phyloP scores from a whole-genome alignment of 2,797 vertebrate species.

The Vipera latastei region DNA sequence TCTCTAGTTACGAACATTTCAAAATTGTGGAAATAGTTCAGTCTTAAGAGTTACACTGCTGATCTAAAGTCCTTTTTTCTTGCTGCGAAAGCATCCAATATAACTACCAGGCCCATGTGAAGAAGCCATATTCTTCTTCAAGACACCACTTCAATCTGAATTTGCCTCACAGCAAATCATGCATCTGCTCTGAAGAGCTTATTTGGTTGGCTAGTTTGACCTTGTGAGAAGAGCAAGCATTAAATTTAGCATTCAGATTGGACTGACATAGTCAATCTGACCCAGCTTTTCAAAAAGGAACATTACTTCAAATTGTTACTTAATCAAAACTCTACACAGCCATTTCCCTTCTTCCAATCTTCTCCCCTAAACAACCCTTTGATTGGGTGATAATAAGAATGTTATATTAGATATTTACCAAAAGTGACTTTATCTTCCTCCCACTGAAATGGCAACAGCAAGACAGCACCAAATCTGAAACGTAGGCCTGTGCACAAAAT shows the following conservation, averaged over 20 bases:
- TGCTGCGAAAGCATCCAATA: neutral
- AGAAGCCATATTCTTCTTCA: neutral
- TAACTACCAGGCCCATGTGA: neutral
- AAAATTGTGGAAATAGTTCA: neutral
- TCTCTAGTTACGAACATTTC: neutral
- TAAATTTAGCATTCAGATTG: neutral
- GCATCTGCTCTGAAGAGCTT: neutral
- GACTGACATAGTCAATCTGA: neutral
- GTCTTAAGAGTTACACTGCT: too few species aligned
- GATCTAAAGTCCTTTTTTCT: neutral
- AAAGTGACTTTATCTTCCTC: neutral
- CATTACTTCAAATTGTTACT: neutral
- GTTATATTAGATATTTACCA: neutral
- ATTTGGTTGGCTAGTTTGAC: neutral
- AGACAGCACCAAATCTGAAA: neutral
- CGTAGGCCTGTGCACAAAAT: neutral
- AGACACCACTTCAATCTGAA: neutral
- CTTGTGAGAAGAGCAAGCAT: neutral
- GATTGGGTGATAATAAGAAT: neutral
- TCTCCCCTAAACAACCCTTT: neutral
- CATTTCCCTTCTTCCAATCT: neutral
- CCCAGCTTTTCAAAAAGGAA: neutral
- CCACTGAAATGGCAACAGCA: neutral
- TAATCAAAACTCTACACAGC: neutral
- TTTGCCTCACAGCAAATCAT: neutral